phyloP scores from a whole-genome alignment of 2,888 invertebrate genomes.

The Himalopsyche tibetana region DNA sequence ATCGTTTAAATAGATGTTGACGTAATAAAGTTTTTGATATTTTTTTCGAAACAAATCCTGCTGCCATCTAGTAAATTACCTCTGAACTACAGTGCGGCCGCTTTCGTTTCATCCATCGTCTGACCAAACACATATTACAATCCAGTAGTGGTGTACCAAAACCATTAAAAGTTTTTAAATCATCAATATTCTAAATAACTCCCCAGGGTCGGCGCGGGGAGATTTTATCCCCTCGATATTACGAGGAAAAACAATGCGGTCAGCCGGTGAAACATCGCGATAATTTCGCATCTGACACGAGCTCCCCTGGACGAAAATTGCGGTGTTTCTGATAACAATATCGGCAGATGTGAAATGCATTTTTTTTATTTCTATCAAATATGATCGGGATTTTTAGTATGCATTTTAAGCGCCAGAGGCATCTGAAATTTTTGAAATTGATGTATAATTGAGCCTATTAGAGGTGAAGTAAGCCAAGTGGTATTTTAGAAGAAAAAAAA shows the following conservation, averaged over 20 bases:
- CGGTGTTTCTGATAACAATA: slow-evolving; percentile 59
- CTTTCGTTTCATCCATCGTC: no score
- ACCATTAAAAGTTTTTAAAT: slow-evolving; percentile 2
- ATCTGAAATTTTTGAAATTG: no score
- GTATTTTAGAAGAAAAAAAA: no score
- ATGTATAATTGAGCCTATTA: no score
- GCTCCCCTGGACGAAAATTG: slow-evolving; percentile 47
- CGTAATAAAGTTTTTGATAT: no score
- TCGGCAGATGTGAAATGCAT: slow-evolving; percentile 32
- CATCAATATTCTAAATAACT: slow-evolving; percentile 34
- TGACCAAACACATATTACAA: no score
- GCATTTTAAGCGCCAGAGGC: neutral
- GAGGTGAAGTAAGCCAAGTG: no score
- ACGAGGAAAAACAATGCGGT: slow-evolving; percentile 58
- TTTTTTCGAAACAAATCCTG: no score
- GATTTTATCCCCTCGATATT: slow-evolving; percentile 53
- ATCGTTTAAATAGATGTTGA: no score
- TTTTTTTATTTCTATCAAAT: neutral
- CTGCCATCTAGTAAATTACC: no score
- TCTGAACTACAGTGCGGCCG: no score
- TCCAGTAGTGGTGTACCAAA: neutral
- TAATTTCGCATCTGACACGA: slow-evolving; percentile 52
- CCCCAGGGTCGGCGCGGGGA: slow-evolving; percentile 33
- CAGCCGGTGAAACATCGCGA: slow-evolving; percentile 51
- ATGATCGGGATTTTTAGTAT: neutral